Percentiles rank a stretch among this genome's conserved stretches.
These are phyloP conservation scores for Pseudococcus jackbeardsleyi DNA, from an alignment of 2,888 invertebrate species.

Conservation along the genomic window DNA sequence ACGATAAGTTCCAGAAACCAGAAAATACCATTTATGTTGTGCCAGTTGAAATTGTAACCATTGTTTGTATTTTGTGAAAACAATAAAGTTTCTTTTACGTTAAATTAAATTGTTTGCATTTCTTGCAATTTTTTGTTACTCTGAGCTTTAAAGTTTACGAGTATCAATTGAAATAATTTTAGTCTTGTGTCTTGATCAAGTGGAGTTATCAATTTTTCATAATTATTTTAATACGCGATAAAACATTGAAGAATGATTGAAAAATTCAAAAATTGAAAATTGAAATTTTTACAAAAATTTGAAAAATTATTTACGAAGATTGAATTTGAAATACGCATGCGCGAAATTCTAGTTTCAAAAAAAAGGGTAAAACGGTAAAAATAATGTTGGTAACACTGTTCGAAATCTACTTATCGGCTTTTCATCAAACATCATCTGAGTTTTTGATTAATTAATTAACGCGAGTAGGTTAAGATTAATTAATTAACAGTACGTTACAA, in stretches of 20 bases:
- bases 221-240: no score
- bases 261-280: no score
- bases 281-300: no score
- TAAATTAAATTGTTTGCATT: background rate
- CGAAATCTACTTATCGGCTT: background rate
- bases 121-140: no score
- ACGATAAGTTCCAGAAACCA: background rate
- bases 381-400: background rate
- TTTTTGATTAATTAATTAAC: background rate
- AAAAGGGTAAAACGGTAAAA: background rate
- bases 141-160: no score
- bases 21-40: constrained; percentile 36
- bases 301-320: no score
- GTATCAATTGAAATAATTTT: no score
- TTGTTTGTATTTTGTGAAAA: constrained; percentile 34
- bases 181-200: no score
- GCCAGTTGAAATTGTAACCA: constrained; percentile 45
- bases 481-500: background rate
- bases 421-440: background rate
- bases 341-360: background rate
- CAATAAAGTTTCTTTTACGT: constrained; percentile 46
- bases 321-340: no score
- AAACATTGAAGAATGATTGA: no score
- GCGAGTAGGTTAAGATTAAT: background rate
- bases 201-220: no score